Evolutionary conservation across 2,797 vertebrate genomes (phyloP).

Genomic region (Falco columbarius): DNA sequence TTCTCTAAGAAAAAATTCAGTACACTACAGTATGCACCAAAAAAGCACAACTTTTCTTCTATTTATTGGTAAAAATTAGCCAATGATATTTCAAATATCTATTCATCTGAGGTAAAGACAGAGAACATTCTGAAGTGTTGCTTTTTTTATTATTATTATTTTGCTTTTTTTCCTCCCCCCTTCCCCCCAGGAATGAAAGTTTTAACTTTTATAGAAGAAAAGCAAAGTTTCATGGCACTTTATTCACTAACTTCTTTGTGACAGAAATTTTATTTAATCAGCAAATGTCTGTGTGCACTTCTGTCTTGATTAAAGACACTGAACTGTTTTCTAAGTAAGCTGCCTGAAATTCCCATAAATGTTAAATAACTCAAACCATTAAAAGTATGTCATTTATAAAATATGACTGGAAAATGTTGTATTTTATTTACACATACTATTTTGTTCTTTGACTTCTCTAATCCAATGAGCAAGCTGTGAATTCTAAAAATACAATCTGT

Average conservation of each 20-base stretch:
- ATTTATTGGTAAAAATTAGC: background rate
- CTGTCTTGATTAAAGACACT: background rate
- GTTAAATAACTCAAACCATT: background rate
- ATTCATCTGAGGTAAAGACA: background rate
- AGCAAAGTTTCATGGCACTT: background rate
- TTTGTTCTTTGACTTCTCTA: background rate
- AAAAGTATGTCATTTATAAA: background rate
- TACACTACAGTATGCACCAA: background rate
- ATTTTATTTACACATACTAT: background rate
- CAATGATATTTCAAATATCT: background rate
- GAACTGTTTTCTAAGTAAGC: background rate
- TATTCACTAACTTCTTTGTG: background rate
- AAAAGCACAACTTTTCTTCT: background rate
- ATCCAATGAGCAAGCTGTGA: background rate
- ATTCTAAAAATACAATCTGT: background rate
- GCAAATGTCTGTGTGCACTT: background rate
- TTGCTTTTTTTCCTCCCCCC: accelerated
- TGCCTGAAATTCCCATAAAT: background rate
- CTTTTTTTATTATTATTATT: background rate
- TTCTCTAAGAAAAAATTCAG: background rate
- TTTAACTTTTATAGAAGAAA: background rate
- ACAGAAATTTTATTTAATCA: background rate
- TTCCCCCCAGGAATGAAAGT: background rate
- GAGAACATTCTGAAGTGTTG: background rate
- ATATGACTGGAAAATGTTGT: background rate